Evolutionary conservation across 2,888 invertebrate species (phyloP), one percentile per base, ranked within the genome.

Genomic region (Hypomecis atomaria): DNA sequence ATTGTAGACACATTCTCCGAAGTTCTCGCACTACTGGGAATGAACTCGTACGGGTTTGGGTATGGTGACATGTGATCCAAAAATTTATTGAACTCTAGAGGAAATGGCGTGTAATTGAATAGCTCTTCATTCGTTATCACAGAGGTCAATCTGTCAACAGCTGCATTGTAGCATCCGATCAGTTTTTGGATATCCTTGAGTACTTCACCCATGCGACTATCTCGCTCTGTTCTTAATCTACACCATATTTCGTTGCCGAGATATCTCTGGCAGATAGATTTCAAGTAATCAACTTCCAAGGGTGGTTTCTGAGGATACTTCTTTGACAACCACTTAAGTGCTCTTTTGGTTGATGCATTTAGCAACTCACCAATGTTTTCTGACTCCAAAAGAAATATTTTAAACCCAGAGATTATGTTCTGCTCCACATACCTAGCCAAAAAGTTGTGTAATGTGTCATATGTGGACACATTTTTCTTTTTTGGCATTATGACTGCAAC

Each of bases 1-100:
- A 96, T 83, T 40, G 88, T 83, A 0, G 80, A 80, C 33, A 93
- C 88, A 69, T 94, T 94, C 56, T 92, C 85, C 40, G 85, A 74
- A 69, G 84, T 89, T 71, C 94, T 95, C 87, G 95, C 95, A 75
- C 93, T 93, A 23, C 86, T 84, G 0, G 96, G 94, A 71, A 96
- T 95, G 81, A 95, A 94, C 80, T 96, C 95, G 73, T 95, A 94
- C 40, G 94, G 93, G 69, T 95, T 94, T 0, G 96, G 95, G 73
- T 94, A 93, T 48, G 92, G 90, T 0, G 92, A 87, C 11, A 86
- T 76, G 54, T 80, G 74, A 69, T 93, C 86, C 59, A 94, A 82
- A 84, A 93, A 94, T 44, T 86, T 78, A 62, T 92, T 93, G 63
- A 97, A 94, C 76, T 96, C 95, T 23, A 93, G 82, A 0, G 96